Percentiles rank a stretch among this genome's conserved stretches.
These are phyloP conservation scores for Takifugu ocellatus DNA, from an alignment of 2,797 vertebrate species.

Conservation along the genomic window DNA sequence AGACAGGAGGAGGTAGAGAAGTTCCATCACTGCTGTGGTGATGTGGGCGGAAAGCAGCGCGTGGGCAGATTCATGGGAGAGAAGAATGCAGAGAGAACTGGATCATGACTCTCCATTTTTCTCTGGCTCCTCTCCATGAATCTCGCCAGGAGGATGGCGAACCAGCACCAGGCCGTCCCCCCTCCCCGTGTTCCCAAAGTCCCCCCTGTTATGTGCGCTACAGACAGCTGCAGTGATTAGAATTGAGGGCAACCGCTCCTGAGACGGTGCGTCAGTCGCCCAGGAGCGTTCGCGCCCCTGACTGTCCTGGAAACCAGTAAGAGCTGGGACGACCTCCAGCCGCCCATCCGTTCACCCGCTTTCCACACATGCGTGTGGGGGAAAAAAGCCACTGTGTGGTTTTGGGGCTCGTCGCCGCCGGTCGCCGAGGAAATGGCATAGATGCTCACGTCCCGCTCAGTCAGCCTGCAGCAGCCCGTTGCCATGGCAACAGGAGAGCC, in stretches of 20 bases:
- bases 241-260: too few relatives aligned
- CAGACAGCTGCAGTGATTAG: too few relatives aligned
- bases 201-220: slow-evolving; percentile 9
- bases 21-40: slow-evolving; percentile 71
- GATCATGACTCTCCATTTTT: slow-evolving; percentile 58
- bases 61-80: slow-evolving; percentile 75
- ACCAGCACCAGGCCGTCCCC: slow-evolving; percentile 46
- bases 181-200: slow-evolving; percentile 33
- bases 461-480: slow-evolving; percentile 56
- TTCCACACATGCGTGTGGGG: too few relatives aligned
- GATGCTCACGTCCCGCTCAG: slow-evolving; percentile 40
- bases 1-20: slow-evolving; percentile 62
- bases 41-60: slow-evolving; percentile 78
- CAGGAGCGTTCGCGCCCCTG: too few relatives aligned
- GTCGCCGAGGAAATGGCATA: slow-evolving; percentile 57
- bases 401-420: slow-evolving; percentile 43
- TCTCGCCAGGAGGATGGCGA: slow-evolving; percentile 41
- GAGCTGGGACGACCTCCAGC: too few relatives aligned
- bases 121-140: slow-evolving; percentile 38
- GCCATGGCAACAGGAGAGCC: slow-evolving; percentile 71
- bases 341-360: too few relatives aligned
- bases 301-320: too few relatives aligned
- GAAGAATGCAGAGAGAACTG: slow-evolving; percentile 67
- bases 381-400: slow-evolving; percentile 25
- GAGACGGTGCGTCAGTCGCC: too few relatives aligned